A percentile compares a stretch with the other conserved stretches of the same genome.
Evolutionary conservation across 2,888 invertebrate species (phyloP).

Genomic region (Agrilus mali): DNA sequence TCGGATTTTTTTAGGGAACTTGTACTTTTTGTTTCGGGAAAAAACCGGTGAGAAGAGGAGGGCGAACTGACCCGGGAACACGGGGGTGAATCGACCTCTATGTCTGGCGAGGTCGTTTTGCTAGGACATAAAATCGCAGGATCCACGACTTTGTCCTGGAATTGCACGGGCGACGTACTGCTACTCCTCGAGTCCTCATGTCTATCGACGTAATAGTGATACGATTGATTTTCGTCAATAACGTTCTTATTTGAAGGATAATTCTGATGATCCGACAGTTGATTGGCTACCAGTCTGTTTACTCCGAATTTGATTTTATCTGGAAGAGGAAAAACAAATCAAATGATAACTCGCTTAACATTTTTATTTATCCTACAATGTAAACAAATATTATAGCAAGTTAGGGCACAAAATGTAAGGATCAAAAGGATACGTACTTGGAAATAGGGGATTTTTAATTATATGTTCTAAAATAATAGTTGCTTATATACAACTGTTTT

Average conservation of each 20-base stretch:
- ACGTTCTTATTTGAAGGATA: too few relatives aligned
- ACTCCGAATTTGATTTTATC: constrained; percentile 78
- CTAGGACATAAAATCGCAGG: constrained; percentile 16
- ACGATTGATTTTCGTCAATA: too few relatives aligned
- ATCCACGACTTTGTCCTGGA: too few relatives aligned
- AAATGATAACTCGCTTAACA: too few relatives aligned
- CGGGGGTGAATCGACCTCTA: constrained; percentile 66
- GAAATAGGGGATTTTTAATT: too few relatives aligned
- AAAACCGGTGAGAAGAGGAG: constrained; percentile 37
- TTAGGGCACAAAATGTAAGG: too few relatives aligned
- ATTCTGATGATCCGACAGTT: too few relatives aligned
- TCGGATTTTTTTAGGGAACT: constrained; percentile 56
- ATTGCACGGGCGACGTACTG: constrained; percentile 19
- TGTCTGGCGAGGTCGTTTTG: constrained; percentile 47
- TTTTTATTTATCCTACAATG: too few relatives aligned
- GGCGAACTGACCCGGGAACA: constrained; percentile 41
- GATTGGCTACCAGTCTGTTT: constrained; percentile 58
- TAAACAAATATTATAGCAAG: too few relatives aligned
- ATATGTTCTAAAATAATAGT: too few relatives aligned
- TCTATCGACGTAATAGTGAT: constrained; percentile 22
- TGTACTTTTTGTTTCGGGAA: constrained; percentile 32
- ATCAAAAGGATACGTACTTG: too few relatives aligned
- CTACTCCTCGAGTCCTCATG: constrained; percentile 39
- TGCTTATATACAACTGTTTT: too few relatives aligned
- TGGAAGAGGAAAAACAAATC: constrained; percentile 33